Percentiles rank a stretch among this genome's conserved stretches.
Evolutionary conservation across 2,797 vertebrate genomes (phyloP).

Genomic region (Oophaga sylvatica): DNA sequence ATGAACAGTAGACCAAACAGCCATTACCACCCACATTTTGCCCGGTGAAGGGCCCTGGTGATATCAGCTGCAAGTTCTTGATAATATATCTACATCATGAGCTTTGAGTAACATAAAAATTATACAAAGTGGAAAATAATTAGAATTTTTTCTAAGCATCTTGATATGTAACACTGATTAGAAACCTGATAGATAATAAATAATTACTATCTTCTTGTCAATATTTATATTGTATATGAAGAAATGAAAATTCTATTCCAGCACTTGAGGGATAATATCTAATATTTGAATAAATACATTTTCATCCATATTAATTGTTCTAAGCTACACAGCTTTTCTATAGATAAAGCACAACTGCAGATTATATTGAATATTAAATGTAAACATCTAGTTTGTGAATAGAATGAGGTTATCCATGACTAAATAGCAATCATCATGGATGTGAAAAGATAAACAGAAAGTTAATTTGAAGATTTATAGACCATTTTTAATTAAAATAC

Average conservation of each 20-base stretch:
- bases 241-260: background rate
- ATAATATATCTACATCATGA: background rate
- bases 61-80: background rate
- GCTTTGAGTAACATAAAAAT: background rate
- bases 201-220: constrained; percentile 4
- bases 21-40: too few species aligned
- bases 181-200: background rate
- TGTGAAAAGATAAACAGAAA: constrained; percentile 32
- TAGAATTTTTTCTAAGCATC: background rate
- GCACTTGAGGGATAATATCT: background rate
- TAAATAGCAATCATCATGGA: constrained; percentile 21
- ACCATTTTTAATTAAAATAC: constrained; percentile 34
- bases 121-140: background rate
- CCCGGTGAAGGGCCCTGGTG: too few species aligned
- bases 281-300: constrained; percentile 4
- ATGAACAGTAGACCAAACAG: too few species aligned
- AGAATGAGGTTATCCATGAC: constrained; percentile 22
- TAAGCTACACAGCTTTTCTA: background rate
- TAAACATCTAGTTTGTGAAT: constrained; percentile 2
- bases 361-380: constrained; percentile 15
- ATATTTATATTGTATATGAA: background rate
- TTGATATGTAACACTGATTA: background rate
- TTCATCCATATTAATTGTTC: background rate
- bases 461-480: constrained; percentile 25
- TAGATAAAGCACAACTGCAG: background rate